These are phyloP conservation scores for Phylloscopus trochiloides DNA, from an alignment of 2,113 vertebrate species.

Conservation along the genomic window DNA sequence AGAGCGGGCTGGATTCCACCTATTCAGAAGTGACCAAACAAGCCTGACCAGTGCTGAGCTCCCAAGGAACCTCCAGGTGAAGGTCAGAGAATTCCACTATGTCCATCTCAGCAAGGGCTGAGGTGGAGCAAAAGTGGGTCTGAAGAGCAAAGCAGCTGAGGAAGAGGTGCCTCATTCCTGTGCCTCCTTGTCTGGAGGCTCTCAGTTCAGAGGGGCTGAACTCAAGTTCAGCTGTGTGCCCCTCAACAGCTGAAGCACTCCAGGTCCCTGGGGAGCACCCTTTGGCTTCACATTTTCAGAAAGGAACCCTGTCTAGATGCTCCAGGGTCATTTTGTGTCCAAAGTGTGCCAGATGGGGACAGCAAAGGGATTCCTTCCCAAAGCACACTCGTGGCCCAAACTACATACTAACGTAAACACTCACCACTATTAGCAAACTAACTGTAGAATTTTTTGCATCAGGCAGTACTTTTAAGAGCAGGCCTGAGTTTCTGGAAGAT, in stretches of 20 bases:
- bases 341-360: neutral
- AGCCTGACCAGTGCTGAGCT: neutral
- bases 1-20: neutral
- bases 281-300: neutral
- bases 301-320: neutral
- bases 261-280: neutral
- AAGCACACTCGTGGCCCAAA: neutral
- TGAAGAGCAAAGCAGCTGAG: neutral
- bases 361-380: neutral
- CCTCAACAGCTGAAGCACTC: neutral
- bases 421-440: neutral
- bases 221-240: accelerated
- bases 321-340: neutral
- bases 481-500: neutral
- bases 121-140: neutral
- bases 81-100: neutral
- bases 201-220: neutral
- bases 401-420: neutral
- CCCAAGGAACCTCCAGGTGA: neutral
- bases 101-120: neutral
- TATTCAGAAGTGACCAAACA: neutral
- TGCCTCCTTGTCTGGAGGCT: accelerated
- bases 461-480: neutral
- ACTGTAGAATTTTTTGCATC: neutral
- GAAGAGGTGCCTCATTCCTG: accelerated